Evolutionary conservation across 2,888 invertebrate genomes (phyloP).

Genomic region (Noctua janthina): DNA sequence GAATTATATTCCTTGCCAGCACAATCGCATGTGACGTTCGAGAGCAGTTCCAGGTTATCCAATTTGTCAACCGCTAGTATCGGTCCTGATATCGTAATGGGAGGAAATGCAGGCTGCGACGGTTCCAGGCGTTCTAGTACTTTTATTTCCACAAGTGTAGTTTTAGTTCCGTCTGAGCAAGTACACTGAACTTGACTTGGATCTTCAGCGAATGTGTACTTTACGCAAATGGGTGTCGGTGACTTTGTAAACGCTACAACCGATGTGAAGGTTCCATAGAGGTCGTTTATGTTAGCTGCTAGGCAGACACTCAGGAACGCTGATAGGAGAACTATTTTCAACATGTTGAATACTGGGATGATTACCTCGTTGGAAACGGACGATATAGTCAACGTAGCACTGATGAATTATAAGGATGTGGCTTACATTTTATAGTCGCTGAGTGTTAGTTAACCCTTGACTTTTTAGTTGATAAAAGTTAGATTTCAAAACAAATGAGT

Average conservation of each 20-base stretch:
- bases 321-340: constrained; percentile 9
- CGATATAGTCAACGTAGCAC: neutral
- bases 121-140: neutral
- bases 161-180: constrained; percentile 27
- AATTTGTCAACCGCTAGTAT: constrained; percentile 6
- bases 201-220: neutral
- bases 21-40: constrained; percentile 30
- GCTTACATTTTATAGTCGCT: neutral
- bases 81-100: neutral
- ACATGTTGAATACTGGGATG: constrained; percentile 17
- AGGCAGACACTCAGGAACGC: constrained; percentile 2
- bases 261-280: constrained; percentile 30
- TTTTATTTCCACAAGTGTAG: constrained; percentile 11
- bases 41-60: neutral
- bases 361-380: neutral
- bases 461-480: constrained; percentile 19
- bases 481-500: neutral
- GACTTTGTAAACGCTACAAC: constrained; percentile 1
- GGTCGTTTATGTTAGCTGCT: constrained; percentile 11
- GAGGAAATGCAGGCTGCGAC: fast-evolving
- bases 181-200: constrained; percentile 1
- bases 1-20: constrained; percentile 1
- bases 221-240: neutral
- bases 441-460: neutral
- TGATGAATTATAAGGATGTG: neutral